Percentiles rank a stretch among this genome's conserved stretches.
phyloP scores from a whole-genome alignment of 2,797 vertebrate genomes.

The Artibeus lituratus region DNA sequence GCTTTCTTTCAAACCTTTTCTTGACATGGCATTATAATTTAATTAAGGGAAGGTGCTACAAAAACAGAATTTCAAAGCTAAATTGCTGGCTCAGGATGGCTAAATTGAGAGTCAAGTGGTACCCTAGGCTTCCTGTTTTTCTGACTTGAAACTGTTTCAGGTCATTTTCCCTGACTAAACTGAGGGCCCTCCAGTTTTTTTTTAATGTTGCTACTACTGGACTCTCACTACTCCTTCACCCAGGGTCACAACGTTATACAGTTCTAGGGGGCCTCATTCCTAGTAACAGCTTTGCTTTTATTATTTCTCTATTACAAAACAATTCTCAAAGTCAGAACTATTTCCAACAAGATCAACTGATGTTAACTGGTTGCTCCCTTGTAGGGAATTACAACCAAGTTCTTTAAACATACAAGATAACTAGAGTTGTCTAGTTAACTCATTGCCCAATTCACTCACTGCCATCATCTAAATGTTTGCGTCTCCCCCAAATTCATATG shows the following conservation, averaged over 20 bases:
- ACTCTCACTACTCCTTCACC: not conserved
- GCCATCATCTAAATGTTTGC: not conserved
- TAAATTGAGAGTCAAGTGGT: constrained; percentile 53
- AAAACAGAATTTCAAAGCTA: constrained; percentile 38
- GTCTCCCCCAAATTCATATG: not conserved
- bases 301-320: constrained; percentile 1
- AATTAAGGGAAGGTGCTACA: constrained; percentile 60
- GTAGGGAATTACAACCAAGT: not conserved
- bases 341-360: not conserved
- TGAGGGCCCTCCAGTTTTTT: not conserved
- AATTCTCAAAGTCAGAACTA: constrained; percentile 11
- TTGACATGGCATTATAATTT: constrained; percentile 35
- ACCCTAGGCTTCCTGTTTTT: constrained; percentile 63
- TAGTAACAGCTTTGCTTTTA: not conserved
- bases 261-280: not conserved
- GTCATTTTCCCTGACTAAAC: constrained; percentile 26
- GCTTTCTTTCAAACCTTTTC: constrained; percentile 46
- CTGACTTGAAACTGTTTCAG: constrained; percentile 27
- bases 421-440: not conserved
- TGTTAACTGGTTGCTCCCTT: not conserved
- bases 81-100: constrained; percentile 44
- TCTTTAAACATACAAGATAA: not conserved
- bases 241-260: not conserved
- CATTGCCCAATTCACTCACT: not conserved
- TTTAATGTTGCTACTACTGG: not conserved